These are phyloP conservation scores for Gymnocypris eckloni DNA, from an alignment of 2,797 vertebrate species.

Conservation along the genomic window DNA sequence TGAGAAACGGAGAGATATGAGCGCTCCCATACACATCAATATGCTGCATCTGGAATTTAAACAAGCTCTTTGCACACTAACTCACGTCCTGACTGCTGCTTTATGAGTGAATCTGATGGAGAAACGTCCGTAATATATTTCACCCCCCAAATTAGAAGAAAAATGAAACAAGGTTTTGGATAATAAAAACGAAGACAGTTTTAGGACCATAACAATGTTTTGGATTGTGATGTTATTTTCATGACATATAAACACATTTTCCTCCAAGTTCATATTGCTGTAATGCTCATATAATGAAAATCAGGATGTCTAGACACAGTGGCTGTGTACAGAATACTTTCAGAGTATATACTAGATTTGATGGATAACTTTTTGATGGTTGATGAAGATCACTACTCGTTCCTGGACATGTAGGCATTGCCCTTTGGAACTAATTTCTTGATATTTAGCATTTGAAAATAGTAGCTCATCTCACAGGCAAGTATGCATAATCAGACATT, in stretches of 20 bases:
- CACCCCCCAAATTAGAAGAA: not conserved
- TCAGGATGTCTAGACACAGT: not conserved
- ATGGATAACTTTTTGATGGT: not conserved
- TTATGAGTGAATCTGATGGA: not conserved
- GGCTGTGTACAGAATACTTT: not conserved
- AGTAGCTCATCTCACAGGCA: not conserved
- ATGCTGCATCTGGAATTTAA: conserved; percentile 37
- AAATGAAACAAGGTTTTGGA: not conserved
- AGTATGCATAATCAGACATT: not conserved
- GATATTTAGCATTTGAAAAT: not conserved
- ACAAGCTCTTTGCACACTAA: conserved; percentile 24
- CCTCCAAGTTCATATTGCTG: not conserved
- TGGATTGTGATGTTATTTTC: not conserved
- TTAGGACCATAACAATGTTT: not conserved
- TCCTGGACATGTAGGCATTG: not conserved
- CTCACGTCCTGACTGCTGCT: not conserved
- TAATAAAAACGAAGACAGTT: not conserved
- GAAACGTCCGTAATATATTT: not conserved
- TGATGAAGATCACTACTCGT: not conserved
- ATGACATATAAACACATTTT: not conserved
- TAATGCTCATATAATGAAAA: not conserved
- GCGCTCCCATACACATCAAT: not conserved
- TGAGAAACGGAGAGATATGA: conserved; percentile 16
- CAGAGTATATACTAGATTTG: not conserved
- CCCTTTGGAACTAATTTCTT: not conserved